Evolutionary conservation across 2,888 invertebrate genomes (phyloP).

Genomic region (Lochmaea capreae): DNA sequence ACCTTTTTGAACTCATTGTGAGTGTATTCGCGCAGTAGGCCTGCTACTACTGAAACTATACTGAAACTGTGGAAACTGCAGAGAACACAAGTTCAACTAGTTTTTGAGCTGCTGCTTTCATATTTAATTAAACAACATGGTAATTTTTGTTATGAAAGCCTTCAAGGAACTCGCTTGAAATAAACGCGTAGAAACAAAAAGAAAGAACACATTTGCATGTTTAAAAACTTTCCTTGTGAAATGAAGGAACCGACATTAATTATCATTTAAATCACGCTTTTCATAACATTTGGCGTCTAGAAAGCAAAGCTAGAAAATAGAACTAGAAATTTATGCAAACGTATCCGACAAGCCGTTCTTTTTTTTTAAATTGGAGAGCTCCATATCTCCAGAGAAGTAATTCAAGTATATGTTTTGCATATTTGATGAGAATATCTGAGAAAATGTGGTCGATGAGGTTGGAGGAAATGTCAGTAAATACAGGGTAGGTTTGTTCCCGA

Average conservation of each 20-base stretch:
- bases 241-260: not conserved
- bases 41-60: too few species aligned
- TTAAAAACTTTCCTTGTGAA: not conserved
- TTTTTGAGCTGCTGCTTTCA: too few species aligned
- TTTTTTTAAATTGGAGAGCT: not conserved
- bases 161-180: not conserved
- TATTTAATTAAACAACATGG: too few species aligned
- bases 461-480: not conserved
- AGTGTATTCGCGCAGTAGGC: too few species aligned
- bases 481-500: too few species aligned
- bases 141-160: too few species aligned
- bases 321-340: conserved; percentile 3
- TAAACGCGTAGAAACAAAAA: not conserved
- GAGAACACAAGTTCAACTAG: too few species aligned
- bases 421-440: not conserved
- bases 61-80: too few species aligned
- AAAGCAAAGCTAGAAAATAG: not conserved
- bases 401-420: not conserved
- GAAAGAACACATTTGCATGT: not conserved
- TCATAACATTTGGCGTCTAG: not conserved
- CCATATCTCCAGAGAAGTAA: not conserved
- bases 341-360: not conserved
- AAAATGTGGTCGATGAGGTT: not conserved
- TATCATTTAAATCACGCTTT: conserved; percentile 3
- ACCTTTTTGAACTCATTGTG: too few species aligned